Evolutionary conservation across 2,797 vertebrate genomes (phyloP), one percentile per base, ranked within the genome.

Genomic region (Bradypus variegatus): DNA sequence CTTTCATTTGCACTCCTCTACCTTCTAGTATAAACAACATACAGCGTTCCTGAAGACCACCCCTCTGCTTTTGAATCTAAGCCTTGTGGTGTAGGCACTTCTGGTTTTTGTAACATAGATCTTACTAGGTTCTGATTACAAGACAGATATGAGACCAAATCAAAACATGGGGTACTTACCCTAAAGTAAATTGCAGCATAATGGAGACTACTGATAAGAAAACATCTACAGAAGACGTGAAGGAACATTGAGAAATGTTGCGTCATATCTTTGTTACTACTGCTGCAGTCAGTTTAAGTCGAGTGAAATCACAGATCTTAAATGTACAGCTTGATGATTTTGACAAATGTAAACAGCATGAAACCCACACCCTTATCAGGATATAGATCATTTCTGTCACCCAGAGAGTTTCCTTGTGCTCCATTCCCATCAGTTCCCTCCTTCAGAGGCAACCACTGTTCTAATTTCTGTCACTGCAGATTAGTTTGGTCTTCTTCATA

Each of bases 11-110:
- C 23, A 7, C 33, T 27, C 41, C n/a, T 84, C 60, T 9, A 0
- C 86, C 31, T 1, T 7, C 1, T 6, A 45, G 9, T 19, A 2
- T 8, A 16, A 36, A 38, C 36, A 29, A 4, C 15, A 2, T 0
- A 6, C 16, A 29, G 81, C 2, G 4, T 38, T 36, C 89, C 64
- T 6, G 9, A 29, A 21, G 21, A 8, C n/a, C 36, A 27, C 8
- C 33, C 41, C 41, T 91, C 48, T 38, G 33, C 3, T 9, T 86
- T 9, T 60, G 36, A 73, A 29, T n/a, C 36, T 19, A 55, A 86
- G 38, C 69, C 53, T 31, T 77, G 19, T 69, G 38, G 55, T 33
- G 7, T 2, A 23, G 69, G 33, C 12, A 62, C 45, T 76, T 75
- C 64, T 13, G 41, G 58, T 78, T 84, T 72, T 86, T 45, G 55